phyloP scores from a whole-genome alignment of 2,113 vertebrate species.

The Strix uralensis region DNA sequence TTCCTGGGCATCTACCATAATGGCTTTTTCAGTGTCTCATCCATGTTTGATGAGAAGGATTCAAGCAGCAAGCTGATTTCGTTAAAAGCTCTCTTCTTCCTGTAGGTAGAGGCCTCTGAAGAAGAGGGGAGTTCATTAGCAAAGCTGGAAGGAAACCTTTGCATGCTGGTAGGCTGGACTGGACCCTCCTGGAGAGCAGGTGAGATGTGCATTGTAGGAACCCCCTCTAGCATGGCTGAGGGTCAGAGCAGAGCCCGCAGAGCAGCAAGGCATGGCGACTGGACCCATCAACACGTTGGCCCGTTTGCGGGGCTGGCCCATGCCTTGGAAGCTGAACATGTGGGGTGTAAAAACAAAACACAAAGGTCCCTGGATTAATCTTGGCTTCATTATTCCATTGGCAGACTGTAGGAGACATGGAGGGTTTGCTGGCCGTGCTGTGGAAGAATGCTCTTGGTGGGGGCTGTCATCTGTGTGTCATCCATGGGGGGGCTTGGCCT shows the following conservation, averaged over 20 bases:
- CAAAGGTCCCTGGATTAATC: neutral
- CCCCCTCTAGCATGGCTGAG: neutral
- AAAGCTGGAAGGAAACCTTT: neutral
- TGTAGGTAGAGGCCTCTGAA: neutral
- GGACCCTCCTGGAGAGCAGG: neutral
- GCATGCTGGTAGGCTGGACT: too few relatives aligned
- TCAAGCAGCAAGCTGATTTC: neutral
- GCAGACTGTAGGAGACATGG: neutral
- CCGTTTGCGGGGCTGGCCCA: neutral
- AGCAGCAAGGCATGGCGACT: neutral
- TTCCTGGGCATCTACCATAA: neutral
- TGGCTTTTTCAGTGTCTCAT: neutral
- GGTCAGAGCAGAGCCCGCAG: neutral
- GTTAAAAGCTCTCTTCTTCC: neutral
- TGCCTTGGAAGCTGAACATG: neutral
- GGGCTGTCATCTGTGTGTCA: neutral
- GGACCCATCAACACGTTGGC: neutral
- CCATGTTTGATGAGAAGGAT: neutral
- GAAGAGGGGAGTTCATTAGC: neutral
- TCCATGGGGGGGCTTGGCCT: neutral
- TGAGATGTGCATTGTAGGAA: neutral
- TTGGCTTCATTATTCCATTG: neutral
- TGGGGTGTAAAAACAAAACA: neutral
- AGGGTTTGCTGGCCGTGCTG: neutral
- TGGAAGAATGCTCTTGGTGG: neutral